Base-by-base conservation (phyloP, 1,140 invertebrate genomes). In the Pararge aegeria region DNA sequence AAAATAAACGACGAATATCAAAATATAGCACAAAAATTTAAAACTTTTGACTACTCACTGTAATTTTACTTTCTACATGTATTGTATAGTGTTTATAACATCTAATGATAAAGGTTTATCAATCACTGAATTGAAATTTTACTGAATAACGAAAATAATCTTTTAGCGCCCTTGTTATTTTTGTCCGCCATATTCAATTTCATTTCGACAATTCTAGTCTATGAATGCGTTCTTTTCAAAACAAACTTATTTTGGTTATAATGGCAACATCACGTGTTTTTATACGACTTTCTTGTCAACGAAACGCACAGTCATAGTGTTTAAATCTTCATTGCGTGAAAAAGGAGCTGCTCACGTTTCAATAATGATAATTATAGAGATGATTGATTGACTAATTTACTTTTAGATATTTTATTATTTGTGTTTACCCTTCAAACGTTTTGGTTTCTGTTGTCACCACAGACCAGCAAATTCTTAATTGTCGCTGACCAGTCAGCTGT, bases 91-190 rank as follows among this genome's bases (percentile, higher is more conserved):
- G 19, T 44, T 15, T 37, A 56, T 42, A 44, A 42, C 21, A 48
- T 21, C 44, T 34, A n/a, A 34, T 13, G 13, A 58, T n/a, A 53
- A 21, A 18, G 37, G 13, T 68, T 59, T 53, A 68, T 56, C 20
- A 70, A 55, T 69, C 64, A 67, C 61, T 69, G 55, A 53, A 72
- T 73, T 51, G 60, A 68, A 78, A 67, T 64, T 64, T 70, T 70
- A 64, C 66, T 61, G 61, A 73, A 56, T 66, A 73, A 62, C 60
- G 68, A 83, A 83, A 85, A 83, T 79, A 81, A 70, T 85, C 71
- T 86, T 89, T 89, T 87, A 89, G 86, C 86, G 86, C 86, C 78
- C 83, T 87, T 87, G 83, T 87, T 89, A 87, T 87, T 87, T 85
- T 89, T 82, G 77, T 85, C 80, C 81, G 86, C 86, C 86, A 87